These are phyloP conservation scores for Fopius arisanus DNA, from an alignment of 1,140 invertebrate genomes.

Conservation along the genomic window DNA sequence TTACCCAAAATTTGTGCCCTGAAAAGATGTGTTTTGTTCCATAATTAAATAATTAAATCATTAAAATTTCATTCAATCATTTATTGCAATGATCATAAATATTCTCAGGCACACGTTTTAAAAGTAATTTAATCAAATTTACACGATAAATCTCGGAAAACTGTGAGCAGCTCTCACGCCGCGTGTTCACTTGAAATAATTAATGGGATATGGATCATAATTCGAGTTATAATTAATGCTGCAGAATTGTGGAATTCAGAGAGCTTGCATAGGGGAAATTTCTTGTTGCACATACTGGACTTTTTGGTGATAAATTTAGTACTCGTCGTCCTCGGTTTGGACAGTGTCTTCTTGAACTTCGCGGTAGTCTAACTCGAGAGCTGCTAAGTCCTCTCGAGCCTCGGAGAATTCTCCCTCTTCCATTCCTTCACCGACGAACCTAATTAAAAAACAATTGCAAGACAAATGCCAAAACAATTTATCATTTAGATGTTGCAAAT, in stretches of 20 bases:
- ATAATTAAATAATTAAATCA: no score
- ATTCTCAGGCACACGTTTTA: no score
- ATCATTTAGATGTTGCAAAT: not conserved
- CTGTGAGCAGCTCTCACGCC: not conserved
- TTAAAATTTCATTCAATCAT: no score
- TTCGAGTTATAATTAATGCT: no score
- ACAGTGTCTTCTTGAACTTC: constrained; percentile 63
- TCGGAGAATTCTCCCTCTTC: constrained; percentile 82
- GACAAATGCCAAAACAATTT: not conserved
- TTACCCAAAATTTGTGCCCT: no score
- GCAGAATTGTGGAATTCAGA: not conserved
- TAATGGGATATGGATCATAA: not conserved
- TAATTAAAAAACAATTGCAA: constrained; percentile 20
- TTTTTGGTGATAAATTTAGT: not conserved
- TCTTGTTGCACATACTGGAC: not conserved
- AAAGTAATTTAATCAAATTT: no score
- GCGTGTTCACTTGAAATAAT: not conserved
- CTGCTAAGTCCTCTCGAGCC: constrained; percentile 79
- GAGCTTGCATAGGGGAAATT: not conserved
- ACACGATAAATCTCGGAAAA: not conserved
- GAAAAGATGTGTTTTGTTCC: no score
- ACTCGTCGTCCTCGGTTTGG: constrained; percentile 46
- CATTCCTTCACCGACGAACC: constrained; percentile 78
- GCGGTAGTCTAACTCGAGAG: constrained; percentile 75
- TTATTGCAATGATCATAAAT: no score